These are phyloP conservation scores for Paralichthys olivaceus DNA, from an alignment of 2,113 vertebrate species.

Conservation along the genomic window DNA sequence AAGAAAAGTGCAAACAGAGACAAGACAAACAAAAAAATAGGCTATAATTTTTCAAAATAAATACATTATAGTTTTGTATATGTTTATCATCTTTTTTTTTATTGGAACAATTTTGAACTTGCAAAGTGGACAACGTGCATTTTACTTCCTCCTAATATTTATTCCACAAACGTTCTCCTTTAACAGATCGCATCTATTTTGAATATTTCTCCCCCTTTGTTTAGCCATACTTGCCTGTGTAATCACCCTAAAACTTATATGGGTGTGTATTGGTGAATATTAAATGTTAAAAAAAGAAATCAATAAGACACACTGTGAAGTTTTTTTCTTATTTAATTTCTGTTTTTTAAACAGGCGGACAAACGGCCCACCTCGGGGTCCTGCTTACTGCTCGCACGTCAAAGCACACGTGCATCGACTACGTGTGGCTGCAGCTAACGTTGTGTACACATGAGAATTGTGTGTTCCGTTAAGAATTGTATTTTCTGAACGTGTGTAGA, in stretches of 20 bases:
- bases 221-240: too few species aligned
- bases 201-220: too few species aligned
- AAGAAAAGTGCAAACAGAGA: too few species aligned
- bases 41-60: too few species aligned
- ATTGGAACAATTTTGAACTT: too few species aligned
- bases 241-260: neutral
- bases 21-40: too few species aligned
- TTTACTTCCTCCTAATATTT: too few species aligned
- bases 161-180: too few species aligned
- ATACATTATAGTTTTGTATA: too few species aligned
- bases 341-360: slow-evolving; percentile 60
- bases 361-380: slow-evolving; percentile 34
- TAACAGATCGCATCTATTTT: too few species aligned
- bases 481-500: neutral
- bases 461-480: neutral
- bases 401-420: slow-evolving; percentile 73
- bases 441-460: neutral
- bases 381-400: slow-evolving; percentile 38
- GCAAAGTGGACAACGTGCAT: too few species aligned
- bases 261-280: neutral
- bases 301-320: neutral
- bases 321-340: neutral
- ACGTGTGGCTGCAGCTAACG: neutral
- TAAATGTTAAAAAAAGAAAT: neutral
- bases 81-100: too few species aligned